Evolutionary conservation across 1,140 invertebrate species (phyloP), one percentile per base, ranked within the genome.

Genomic region (Camponotus vicinus): DNA sequence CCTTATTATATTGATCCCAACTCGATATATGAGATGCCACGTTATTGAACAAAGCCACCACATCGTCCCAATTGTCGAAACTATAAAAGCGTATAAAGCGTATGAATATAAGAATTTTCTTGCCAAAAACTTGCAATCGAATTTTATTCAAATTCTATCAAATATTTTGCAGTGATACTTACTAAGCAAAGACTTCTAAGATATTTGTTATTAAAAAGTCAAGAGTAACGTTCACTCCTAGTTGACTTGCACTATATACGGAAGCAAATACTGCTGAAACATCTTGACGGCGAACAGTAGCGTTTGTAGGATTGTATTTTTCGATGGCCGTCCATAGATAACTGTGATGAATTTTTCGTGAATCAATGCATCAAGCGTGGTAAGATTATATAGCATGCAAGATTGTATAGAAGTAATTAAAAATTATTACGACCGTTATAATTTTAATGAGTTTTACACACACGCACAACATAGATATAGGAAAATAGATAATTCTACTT

Each of bases 191-290:
- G 15, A 96, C 93, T 64, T 93, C 84, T 32, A 93, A 87, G 80
- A 95, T 96, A 71, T 96, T 92, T 42, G 92, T 91, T 15, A 94
- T 92, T 15, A 96, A 70, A 85, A 95, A 97, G 34, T 96, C 93
- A 18, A 96, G 94, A 8, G 95, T 95, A n/a, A 95, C 86, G 67
- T 96, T 93, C n/a, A 95, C 92, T 21, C 96, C 96, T 85, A 94
- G 49, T 90, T 87, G 11, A 92, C 93, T 86, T 92, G 95, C 75
- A 76, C 89, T 80, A 73, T 94, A 95, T 82, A 97, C 88, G 66
- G 95, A 89, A 85, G 94, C 66, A 85, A 96, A 91, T 59, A 94
- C 95, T 9, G 76, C 34, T 13, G 13, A 45, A n/a, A 79, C 55
- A 45, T 90, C 88, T 34, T 88, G 77, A 21, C 78, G 87, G 2